A percentile compares a stretch with the other conserved stretches of the same genome.
These are phyloP conservation scores for Zhuqinia jingwanae DNA, from an alignment of 2,888 invertebrate species.

Conservation along the genomic window DNA sequence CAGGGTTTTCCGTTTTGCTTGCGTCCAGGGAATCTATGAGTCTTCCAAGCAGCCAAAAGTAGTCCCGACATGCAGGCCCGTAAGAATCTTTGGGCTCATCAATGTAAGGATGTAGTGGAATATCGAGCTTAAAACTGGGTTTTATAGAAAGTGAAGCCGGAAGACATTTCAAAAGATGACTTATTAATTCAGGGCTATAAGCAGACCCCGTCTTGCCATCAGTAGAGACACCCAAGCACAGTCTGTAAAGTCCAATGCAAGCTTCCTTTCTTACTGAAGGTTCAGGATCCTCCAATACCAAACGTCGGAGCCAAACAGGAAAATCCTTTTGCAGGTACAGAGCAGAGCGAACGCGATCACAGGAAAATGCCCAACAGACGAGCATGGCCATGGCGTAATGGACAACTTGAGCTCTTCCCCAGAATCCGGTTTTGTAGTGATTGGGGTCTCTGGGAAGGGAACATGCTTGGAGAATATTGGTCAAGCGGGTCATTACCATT, in stretches of 20 bases:
- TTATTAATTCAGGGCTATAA: slow-evolving; percentile 85
- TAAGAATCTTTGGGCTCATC: slow-evolving; percentile 96
- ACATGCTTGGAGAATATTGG: slow-evolving; percentile 93
- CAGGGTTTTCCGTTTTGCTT: slow-evolving; percentile 83
- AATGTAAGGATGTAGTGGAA: slow-evolving; percentile 78
- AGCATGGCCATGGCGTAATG: slow-evolving; percentile 94
- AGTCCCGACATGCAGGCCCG: slow-evolving; percentile 96
- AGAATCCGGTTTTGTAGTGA: slow-evolving; percentile 94
- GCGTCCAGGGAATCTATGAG: slow-evolving; percentile 92
- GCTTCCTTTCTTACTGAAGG: slow-evolving; percentile 94
- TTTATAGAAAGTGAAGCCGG: slow-evolving; percentile 93
- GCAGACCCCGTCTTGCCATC: slow-evolving; percentile 81
- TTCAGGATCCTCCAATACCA: slow-evolving; percentile 95
- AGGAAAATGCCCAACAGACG: slow-evolving; percentile 96
- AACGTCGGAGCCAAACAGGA: slow-evolving; percentile 88
- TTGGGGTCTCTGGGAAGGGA: slow-evolving; percentile 90
- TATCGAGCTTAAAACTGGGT: slow-evolving; percentile 82
- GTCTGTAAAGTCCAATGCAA: slow-evolving; percentile 94
- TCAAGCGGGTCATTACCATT: slow-evolving; percentile 90
- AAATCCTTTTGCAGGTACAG: slow-evolving; percentile 89
- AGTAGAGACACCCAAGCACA: slow-evolving; percentile 86
- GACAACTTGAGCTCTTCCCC: slow-evolving; percentile 92
- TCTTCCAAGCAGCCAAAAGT: slow-evolving; percentile 95
- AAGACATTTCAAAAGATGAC: slow-evolving; percentile 90
- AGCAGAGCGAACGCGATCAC: slow-evolving; percentile 88